Percentiles rank a stretch among this genome's conserved stretches.
Evolutionary conservation across 2,113 vertebrate species (phyloP).

Genomic region (Cyrtonyx montezumae): DNA sequence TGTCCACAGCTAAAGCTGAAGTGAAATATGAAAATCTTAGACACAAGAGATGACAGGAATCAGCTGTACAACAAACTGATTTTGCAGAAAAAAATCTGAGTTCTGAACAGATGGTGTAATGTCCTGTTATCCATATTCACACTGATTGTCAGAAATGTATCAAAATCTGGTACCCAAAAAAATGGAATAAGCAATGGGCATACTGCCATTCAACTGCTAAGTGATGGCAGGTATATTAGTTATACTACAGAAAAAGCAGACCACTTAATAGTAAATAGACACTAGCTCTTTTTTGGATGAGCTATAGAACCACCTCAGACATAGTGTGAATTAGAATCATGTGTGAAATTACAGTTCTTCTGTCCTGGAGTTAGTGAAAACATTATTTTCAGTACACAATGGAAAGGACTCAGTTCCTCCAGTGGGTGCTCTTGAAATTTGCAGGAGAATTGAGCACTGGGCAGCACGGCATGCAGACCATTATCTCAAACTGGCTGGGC

Average conservation of each 20-base stretch:
- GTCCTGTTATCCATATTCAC: neutral
- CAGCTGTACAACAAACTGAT: neutral
- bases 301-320: neutral
- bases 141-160: neutral
- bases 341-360: neutral
- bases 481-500: neutral
- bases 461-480: neutral
- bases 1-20: neutral
- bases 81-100: neutral
- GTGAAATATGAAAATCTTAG: neutral
- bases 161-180: neutral
- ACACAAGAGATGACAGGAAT: conserved; percentile 19
- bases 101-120: conserved; percentile 29
- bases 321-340: fast-evolving
- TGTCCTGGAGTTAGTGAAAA: neutral
- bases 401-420: neutral
- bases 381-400: neutral
- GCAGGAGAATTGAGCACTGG: neutral
- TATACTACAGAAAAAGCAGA: neutral
- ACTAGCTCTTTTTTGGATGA: neutral
- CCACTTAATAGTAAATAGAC: neutral
- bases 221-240: neutral
- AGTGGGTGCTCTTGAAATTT: neutral
- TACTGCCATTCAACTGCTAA: neutral
- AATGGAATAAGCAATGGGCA: neutral